A percentile compares a stretch with the other conserved stretches of the same genome.
Evolutionary conservation across 2,888 invertebrate genomes (phyloP).

Genomic region (Mylabris sibirica): DNA sequence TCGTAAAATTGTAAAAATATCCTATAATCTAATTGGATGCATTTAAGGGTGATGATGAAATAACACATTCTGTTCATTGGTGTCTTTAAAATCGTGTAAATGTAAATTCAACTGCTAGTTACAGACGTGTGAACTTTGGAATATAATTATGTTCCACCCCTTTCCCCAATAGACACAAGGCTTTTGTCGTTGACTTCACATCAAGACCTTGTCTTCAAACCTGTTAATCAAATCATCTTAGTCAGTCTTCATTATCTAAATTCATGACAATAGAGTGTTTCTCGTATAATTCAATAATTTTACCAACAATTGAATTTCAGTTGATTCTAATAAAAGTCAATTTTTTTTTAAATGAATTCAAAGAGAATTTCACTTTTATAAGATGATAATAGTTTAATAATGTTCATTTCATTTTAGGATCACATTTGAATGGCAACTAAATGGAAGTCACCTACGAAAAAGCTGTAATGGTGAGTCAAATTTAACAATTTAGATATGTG

Average conservation of each 20-base stretch:
- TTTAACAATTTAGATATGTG: slow-evolving; percentile 18
- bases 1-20: not conserved
- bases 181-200: slow-evolving; percentile 37
- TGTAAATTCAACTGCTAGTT: slow-evolving; percentile 41
- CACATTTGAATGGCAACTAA: not conserved
- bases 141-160: slow-evolving; percentile 36
- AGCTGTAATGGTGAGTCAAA: not conserved
- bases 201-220: slow-evolving; percentile 36
- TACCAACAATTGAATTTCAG: slow-evolving; percentile 34
- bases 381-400: not conserved
- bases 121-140: slow-evolving; percentile 41
- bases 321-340: slow-evolving; percentile 2
- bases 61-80: not conserved
- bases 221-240: slow-evolving; percentile 44
- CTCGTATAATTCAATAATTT: slow-evolving; percentile 42
- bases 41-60: not conserved
- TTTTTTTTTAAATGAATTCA: not conserved
- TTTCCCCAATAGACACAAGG: slow-evolving; percentile 30
- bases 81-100: slow-evolving; percentile 1
- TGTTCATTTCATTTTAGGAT: not conserved
- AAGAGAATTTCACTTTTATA: not conserved
- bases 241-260: slow-evolving; percentile 45
- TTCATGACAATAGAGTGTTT: slow-evolving; percentile 40
- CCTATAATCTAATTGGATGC: not conserved
- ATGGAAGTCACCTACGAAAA: not conserved